Percentiles rank a stretch among this genome's conserved stretches.
phyloP scores from a whole-genome alignment of 2,113 vertebrate species.

The Craseonycteris thonglongyai region DNA sequence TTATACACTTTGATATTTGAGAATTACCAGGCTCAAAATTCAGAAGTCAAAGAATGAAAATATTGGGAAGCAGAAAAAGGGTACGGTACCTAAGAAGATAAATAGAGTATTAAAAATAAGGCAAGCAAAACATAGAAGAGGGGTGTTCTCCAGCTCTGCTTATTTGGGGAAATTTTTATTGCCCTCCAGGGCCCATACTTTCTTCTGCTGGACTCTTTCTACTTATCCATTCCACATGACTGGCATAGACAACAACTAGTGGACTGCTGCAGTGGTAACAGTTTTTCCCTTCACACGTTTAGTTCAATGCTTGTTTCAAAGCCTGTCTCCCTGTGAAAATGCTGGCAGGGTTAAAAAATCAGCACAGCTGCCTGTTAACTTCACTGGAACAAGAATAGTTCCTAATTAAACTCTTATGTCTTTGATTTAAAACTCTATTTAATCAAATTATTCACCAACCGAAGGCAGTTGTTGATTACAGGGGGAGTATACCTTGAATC shows the following conservation, averaged over 20 bases:
- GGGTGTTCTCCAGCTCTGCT: not conserved
- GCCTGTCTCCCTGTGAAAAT: slow-evolving; percentile 21
- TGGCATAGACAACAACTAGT: not conserved
- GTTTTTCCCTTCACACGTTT: not conserved
- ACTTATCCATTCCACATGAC: not conserved
- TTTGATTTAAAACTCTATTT: slow-evolving; percentile 68
- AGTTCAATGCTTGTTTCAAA: not conserved
- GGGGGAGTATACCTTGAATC: slow-evolving; percentile 45
- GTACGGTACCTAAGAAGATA: not conserved
- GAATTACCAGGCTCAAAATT: not conserved
- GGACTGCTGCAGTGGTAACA: not conserved
- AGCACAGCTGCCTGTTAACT: slow-evolving; percentile 53
- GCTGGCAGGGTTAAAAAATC: not conserved
- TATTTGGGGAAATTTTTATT: not conserved
- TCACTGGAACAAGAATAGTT: slow-evolving; percentile 52
- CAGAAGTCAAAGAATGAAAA: not conserved
- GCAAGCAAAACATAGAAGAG: not conserved
- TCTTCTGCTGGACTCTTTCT: not conserved
- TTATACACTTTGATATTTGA: not conserved
- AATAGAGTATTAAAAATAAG: not conserved
- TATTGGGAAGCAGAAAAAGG: not conserved
- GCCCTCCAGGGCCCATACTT: not conserved
- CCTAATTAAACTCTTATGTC: slow-evolving; percentile 66
- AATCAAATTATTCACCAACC: slow-evolving; percentile 62
- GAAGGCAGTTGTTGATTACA: slow-evolving; percentile 57